phyloP scores from a whole-genome alignment of 2,113 vertebrate genomes.

The Acrocephalus kingi region DNA sequence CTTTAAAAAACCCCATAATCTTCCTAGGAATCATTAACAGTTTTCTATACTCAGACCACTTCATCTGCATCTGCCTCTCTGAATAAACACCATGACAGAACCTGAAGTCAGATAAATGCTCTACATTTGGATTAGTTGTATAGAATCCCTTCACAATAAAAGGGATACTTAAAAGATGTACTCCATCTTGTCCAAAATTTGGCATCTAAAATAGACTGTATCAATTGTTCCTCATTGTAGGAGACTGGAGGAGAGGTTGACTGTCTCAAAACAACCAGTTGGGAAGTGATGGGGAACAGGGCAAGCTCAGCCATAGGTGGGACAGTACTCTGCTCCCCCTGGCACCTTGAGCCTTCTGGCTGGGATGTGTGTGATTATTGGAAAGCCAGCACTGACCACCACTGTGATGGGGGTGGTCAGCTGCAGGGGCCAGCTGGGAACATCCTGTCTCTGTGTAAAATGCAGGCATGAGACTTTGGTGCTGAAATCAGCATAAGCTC shows the following conservation, averaged over 20 bases:
- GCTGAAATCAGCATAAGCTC: not conserved
- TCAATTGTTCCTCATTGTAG: not conserved
- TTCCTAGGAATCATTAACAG: not conserved
- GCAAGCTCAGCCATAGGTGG: accelerated
- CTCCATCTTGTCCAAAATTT: not conserved
- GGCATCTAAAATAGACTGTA: not conserved
- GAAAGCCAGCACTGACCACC: accelerated
- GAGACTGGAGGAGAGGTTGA: not conserved
- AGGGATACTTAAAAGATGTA: not conserved
- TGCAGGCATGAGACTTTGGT: accelerated
- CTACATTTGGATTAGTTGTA: not conserved
- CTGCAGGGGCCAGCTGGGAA: not conserved
- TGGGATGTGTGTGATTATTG: accelerated
- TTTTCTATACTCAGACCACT: not conserved
- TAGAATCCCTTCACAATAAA: not conserved
- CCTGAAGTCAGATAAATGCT: not conserved
- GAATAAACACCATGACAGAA: not conserved
- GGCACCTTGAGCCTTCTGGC: accelerated
- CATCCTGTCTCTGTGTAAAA: not conserved
- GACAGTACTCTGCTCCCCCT: accelerated
- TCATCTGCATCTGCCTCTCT: not conserved
- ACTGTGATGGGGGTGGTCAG: accelerated
- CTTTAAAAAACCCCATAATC: not conserved
- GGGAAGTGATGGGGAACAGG: not conserved
- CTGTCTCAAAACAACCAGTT: not conserved